Evolutionary conservation across 2,888 invertebrate genomes (phyloP), one percentile per base, ranked within the genome.

Genomic region (Euphydryas editha): DNA sequence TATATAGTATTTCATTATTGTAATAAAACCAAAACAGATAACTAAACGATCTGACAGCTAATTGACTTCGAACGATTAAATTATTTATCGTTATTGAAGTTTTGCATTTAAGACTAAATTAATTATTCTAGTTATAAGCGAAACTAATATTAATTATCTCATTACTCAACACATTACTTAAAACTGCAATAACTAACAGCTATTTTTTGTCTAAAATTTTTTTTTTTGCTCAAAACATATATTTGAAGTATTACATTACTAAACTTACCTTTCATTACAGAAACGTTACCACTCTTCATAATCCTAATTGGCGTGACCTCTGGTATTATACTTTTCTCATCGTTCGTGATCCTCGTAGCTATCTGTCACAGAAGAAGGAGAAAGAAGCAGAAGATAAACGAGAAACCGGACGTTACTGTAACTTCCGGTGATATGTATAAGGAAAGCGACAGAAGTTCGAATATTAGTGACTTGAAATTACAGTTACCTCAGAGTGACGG

Each of bases 391-490:
- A 85, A 86, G 69, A 83, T 89, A 66, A 95, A 92, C 20, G 90
- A 94, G 76, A 95, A 96, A 72, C 94, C 94, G 18, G 94, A 94
- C 47, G 93, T 93, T 0, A 93, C 92, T 0, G 90, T 88, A 5
- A 90, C 86, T 0, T 82, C 85, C 1, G 81, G 87, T 7, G 92
- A 92, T 67, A 82, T 86, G 78, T 95, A 95, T 73, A 91, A 95
- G 73, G 96, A 96, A 82, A 97, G 97, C 67, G 98, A 98, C 83
- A 94, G 97, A 70, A 97, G 97, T 78, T 98, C 98, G 39, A 98
- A 98, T 85, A 97, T 98, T 76, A 98, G 98, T 73, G 98, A 98
- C 86, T 92, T 98, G 82, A 98, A 98, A 88, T 94, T 97, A 72
- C 98, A 98, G 84, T 94, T 98, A 70, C 94, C 98, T 46, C 97